Percentiles rank a stretch among this genome's conserved stretches.
Conservation (phyloP, 2,888 invertebrate genomes). For the Eumerus sabulonum region DNA sequence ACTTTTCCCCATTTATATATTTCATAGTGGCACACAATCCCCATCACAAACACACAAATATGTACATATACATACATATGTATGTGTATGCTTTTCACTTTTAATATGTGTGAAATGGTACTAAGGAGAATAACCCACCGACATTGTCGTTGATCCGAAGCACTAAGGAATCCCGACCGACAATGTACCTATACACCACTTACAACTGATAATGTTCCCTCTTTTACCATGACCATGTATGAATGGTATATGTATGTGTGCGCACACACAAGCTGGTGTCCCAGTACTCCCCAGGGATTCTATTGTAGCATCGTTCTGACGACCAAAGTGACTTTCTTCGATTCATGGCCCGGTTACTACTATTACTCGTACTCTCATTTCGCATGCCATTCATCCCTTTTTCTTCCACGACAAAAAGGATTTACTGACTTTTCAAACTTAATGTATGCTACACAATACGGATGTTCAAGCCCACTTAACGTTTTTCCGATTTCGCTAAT, state of each 20-base stretch:
- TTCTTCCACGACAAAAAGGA: slow-evolving; percentile 58
- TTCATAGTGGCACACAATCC: slow-evolving; percentile 66
- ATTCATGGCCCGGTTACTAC: slow-evolving; percentile 46
- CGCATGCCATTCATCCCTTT: slow-evolving; percentile 29
- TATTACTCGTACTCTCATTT: neutral
- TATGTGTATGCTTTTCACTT: slow-evolving; percentile 68
- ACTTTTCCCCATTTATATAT: slow-evolving; percentile 70
- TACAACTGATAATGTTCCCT: slow-evolving; percentile 66
- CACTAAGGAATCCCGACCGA: slow-evolving; percentile 66
- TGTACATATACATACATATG: slow-evolving; percentile 58
- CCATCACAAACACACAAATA: slow-evolving; percentile 42
- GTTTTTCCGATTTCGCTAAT: too few species aligned
- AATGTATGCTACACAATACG: too few species aligned
- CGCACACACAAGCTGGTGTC: slow-evolving; percentile 30
- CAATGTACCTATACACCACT: slow-evolving; percentile 66
- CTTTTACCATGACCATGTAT: slow-evolving; percentile 1
- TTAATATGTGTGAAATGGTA: slow-evolving; percentile 69
- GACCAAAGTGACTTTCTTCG: slow-evolving; percentile 69
- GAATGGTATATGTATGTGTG: slow-evolving; percentile 22
- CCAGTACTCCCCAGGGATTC: slow-evolving; percentile 66
- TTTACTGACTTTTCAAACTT: slow-evolving; percentile 50
- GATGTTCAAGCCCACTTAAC: too few species aligned
- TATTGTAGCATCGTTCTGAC: slow-evolving; percentile 65
- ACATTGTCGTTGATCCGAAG: slow-evolving; percentile 58
- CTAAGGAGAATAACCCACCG: slow-evolving; percentile 68